These are phyloP conservation scores for Vollenhovia emeryi DNA, from an alignment of 1,140 invertebrate species.

Conservation along the genomic window DNA sequence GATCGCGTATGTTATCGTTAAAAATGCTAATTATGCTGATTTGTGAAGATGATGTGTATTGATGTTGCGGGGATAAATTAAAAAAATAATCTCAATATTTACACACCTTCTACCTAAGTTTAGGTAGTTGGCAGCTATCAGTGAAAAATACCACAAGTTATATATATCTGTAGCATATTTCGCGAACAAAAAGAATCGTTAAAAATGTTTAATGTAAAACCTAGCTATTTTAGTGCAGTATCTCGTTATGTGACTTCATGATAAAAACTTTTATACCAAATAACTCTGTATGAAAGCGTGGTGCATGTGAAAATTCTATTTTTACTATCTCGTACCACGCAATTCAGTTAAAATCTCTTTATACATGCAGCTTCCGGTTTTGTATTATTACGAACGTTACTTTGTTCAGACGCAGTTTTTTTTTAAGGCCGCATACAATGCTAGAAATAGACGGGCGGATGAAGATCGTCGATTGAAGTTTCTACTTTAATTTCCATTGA, in stretches of 20 bases:
- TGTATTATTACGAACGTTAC: not conserved
- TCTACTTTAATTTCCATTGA: not conserved
- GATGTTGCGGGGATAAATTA: not conserved
- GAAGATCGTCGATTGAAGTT: not conserved
- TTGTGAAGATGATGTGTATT: not conserved
- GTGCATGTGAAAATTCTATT: not conserved
- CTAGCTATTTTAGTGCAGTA: not conserved
- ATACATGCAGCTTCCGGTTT: constrained; percentile 12
- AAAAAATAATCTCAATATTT: not conserved
- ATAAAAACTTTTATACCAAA: not conserved
- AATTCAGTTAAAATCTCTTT: constrained; percentile 25
- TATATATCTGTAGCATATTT: not conserved
- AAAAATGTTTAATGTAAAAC: not conserved
- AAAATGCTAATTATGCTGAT: not conserved
- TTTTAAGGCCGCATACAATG: not conserved
- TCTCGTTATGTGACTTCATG: not conserved
- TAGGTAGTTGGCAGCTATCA: not conserved
- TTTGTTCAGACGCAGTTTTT: not conserved
- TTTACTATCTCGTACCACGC: not conserved
- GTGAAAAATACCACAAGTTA: not conserved
- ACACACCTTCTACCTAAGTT: not conserved
- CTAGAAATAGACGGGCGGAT: not conserved
- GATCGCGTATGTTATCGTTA: not conserved
- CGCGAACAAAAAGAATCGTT: not conserved
- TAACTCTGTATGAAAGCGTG: not conserved